Evolutionary conservation across 2,797 vertebrate genomes (phyloP), one percentile per base, ranked within the genome.

Genomic region (Arremon aurantiirostris): DNA sequence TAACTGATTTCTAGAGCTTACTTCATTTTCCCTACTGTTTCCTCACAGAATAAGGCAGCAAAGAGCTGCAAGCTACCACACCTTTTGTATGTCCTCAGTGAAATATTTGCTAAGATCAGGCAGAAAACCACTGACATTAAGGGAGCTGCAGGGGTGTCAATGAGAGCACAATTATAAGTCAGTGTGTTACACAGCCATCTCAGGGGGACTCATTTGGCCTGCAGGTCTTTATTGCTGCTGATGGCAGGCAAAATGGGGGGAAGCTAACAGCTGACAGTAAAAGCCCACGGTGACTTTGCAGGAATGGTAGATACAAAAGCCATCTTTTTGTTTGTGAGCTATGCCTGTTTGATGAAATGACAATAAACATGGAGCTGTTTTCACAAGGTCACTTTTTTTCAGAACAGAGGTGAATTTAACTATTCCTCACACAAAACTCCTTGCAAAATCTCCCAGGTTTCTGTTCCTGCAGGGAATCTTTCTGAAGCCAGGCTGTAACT

Each of bases 201-300:
- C 78, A 71, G 24, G 64, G 56, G 57, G 50, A 22, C 35, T 92
- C 53, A 92, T 95, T 68, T 95, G 84, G 37, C 49, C 78, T 77
- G 66, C 59, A 89, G 73, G 66, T 86, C 86, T 92, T 93, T 88
- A 89, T 82, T 86, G 69, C 49, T 92, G 60, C 2, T 85, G 70
- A n/a, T 87, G 34, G 50, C 22, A 46, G 42, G 75, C 35, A 35
- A 92, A 82, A 92, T 30, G 49, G 15, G 77, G 77, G 17, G 44
- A 64, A 60, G 60, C 12, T 71, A 68, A 35, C 41, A 9, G 34
- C 30, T 92, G 44, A 59, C 52, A 70, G 41, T 39, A 66, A 73
- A 92, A 95, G 47, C 56, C 60, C 44, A 44, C 0, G 2, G 52
- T 80, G 83, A 89, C 28, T 80, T 68, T 71, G 20, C 37, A 77